Conservation (phyloP, 2,113 vertebrate genomes). For the Orthonyx spaldingii region DNA sequence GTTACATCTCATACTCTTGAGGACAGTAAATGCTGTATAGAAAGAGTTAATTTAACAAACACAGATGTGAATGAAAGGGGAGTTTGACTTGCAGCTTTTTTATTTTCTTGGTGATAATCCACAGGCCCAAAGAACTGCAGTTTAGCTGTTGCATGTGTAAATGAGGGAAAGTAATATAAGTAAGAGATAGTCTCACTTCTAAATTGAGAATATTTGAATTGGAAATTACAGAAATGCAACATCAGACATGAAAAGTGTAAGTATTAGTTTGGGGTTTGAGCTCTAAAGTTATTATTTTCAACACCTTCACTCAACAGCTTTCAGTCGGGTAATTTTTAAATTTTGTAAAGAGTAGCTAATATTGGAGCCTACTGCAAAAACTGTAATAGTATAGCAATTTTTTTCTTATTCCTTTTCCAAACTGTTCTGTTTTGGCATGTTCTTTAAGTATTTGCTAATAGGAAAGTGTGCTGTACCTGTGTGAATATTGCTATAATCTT, state of each 20-base stretch:
- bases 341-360: not conserved
- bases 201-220: constrained; percentile 6
- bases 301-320: not conserved
- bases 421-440: not conserved
- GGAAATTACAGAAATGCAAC: constrained; percentile 1
- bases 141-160: constrained; percentile 1
- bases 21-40: not conserved
- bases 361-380: not conserved
- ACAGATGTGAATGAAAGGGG: not conserved
- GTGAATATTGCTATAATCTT: not conserved
- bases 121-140: not conserved
- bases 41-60: not conserved
- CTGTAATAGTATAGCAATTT: not conserved
- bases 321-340: not conserved
- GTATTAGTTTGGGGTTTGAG: not conserved
- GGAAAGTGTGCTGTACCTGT: not conserved
- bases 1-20: not conserved
- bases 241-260: not conserved
- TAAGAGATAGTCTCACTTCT: not conserved
- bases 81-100: not conserved
- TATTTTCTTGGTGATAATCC: not conserved
- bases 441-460: not conserved
- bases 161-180: not conserved
- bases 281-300: not conserved
- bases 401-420: not conserved